Evolutionary conservation across 2,113 vertebrate species (phyloP).

Genomic region (Channa maculata): DNA sequence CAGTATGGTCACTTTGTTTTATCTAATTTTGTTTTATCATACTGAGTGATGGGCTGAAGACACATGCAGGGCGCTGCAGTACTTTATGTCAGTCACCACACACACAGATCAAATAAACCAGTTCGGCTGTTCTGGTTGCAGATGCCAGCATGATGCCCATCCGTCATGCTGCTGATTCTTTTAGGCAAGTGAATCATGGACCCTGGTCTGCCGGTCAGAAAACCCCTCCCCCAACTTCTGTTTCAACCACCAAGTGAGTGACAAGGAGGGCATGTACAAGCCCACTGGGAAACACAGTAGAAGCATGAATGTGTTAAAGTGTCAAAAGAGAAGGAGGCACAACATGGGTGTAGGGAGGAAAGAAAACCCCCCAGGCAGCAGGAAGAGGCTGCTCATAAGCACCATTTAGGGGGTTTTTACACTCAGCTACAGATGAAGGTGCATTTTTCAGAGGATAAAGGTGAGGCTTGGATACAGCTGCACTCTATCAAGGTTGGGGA

Average conservation of each 20-base stretch:
- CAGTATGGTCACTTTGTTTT: slow-evolving; percentile 8
- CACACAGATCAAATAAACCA: slow-evolving; percentile 49
- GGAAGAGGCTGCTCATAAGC: slow-evolving; percentile 13
- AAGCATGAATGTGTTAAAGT: slow-evolving; percentile 62
- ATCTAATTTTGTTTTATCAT: slow-evolving; percentile 34
- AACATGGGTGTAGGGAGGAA: neutral
- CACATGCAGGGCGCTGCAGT: slow-evolving; percentile 30
- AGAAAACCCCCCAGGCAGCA: neutral
- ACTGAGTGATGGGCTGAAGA: slow-evolving; percentile 58
- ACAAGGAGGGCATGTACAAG: slow-evolving; percentile 61
- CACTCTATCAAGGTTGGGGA: slow-evolving; percentile 10
- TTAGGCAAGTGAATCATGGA: slow-evolving; percentile 69
- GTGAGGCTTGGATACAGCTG: neutral
- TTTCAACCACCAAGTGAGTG: slow-evolving; percentile 68
- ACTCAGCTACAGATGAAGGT: neutral
- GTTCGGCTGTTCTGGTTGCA: slow-evolving; percentile 68
- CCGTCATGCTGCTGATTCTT: slow-evolving; percentile 68
- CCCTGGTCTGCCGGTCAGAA: slow-evolving; percentile 52
- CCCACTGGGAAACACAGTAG: slow-evolving; percentile 46
- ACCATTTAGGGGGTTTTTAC: slow-evolving; percentile 23
- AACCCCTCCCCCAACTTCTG: slow-evolving; percentile 46
- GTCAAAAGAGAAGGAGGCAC: slow-evolving; percentile 47
- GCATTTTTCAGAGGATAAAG: slow-evolving; percentile 7
- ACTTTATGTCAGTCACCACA: slow-evolving; percentile 29
- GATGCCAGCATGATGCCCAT: slow-evolving; percentile 51